Conservation (phyloP, 1,140 invertebrate genomes). For the Formica exsecta region DNA sequence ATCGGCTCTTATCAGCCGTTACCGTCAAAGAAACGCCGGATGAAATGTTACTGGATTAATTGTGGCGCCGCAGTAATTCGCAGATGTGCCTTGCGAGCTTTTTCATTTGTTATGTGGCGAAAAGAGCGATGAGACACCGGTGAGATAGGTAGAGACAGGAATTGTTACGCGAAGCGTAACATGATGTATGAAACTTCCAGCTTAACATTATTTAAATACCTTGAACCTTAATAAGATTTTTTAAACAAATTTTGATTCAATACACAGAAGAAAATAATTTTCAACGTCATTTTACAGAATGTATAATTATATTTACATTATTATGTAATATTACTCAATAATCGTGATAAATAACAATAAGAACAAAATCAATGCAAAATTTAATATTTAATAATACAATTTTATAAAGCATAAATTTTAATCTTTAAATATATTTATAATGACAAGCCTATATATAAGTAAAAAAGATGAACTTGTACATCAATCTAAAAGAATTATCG, state of each 20-base stretch:
- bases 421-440: neutral
- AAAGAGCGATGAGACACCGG: slow-evolving; percentile 53
- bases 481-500: neutral
- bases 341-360: neutral
- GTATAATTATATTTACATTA: neutral
- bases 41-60: slow-evolving; percentile 64
- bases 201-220: slow-evolving; percentile 8
- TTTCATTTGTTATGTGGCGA: slow-evolving; percentile 60
- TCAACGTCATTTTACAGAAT: neutral
- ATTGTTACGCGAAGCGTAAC: slow-evolving; percentile 29
- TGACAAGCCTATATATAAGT: neutral
- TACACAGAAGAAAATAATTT: slow-evolving; percentile 10
- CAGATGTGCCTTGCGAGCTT: slow-evolving; percentile 55
- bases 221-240: slow-evolving; percentile 48
- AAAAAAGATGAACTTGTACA: neutral
- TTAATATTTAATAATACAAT: neutral
- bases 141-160: slow-evolving; percentile 23
- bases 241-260: slow-evolving; percentile 21
- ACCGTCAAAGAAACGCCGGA: slow-evolving; percentile 51
- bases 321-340: neutral
- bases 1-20: slow-evolving; percentile 48
- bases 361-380: neutral
- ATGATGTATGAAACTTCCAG: slow-evolving; percentile 44
- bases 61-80: slow-evolving; percentile 49
- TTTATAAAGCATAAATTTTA: neutral